These are phyloP conservation scores for Anisognathus igniventris DNA, from an alignment of 2,797 vertebrate species.

Conservation along the genomic window DNA sequence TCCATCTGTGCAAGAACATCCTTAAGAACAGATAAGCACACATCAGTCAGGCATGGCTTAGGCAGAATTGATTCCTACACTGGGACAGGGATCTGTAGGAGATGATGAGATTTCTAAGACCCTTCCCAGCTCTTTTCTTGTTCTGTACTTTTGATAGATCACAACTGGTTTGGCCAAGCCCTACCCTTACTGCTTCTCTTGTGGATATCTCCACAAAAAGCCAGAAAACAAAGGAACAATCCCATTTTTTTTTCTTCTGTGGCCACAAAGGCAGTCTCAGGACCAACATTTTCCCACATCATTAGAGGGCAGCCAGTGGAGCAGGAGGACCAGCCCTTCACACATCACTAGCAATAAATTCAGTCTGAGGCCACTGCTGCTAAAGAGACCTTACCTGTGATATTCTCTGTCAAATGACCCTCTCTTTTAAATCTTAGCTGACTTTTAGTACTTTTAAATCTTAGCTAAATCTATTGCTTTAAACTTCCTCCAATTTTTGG, in stretches of 20 bases:
- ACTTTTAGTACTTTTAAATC: neutral
- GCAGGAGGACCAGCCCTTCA: neutral
- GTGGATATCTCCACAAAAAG: neutral
- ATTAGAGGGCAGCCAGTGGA: neutral
- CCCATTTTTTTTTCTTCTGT: neutral
- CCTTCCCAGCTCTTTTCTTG: neutral
- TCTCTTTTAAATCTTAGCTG: neutral
- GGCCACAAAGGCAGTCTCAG: neutral
- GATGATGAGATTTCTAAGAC: neutral
- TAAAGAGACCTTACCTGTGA: neutral
- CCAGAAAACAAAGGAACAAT: neutral
- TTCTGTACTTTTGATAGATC: neutral
- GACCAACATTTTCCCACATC: neutral
- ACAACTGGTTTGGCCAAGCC: neutral
- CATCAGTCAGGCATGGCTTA: neutral
- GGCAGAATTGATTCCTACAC: neutral
- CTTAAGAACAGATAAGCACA: neutral
- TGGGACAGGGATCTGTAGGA: neutral
- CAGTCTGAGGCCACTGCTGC: neutral
- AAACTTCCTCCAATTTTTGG: neutral
- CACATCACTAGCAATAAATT: neutral
- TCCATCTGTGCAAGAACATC: neutral
- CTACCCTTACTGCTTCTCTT: neutral
- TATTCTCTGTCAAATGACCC: neutral
- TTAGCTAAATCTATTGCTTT: neutral